Percentiles rank a stretch among this genome's conserved stretches.
phyloP scores from a whole-genome alignment of 2,797 vertebrate species.

The Notamacropus eugenii region DNA sequence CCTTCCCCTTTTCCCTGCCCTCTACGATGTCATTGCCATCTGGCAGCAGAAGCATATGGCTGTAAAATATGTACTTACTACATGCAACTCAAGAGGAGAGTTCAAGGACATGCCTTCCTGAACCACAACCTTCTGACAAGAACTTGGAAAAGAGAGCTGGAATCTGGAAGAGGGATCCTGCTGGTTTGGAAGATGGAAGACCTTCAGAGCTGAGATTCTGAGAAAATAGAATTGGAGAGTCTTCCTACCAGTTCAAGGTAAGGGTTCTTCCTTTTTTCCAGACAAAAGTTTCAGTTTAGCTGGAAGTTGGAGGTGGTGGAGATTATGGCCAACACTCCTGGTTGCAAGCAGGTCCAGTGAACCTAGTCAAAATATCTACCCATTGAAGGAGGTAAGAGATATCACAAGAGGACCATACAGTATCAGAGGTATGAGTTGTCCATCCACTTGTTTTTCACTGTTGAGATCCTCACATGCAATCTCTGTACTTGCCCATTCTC shows the following conservation, averaged over 20 bases:
- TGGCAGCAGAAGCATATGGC: neutral
- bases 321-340: neutral
- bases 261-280: neutral
- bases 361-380: neutral
- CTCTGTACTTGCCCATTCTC: neutral
- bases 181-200: neutral
- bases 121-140: neutral
- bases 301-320: neutral
- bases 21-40: neutral
- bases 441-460: neutral
- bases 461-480: neutral
- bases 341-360: neutral
- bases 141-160: neutral
- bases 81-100: neutral
- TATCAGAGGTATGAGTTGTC: neutral
- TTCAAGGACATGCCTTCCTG: neutral
- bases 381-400: neutral
- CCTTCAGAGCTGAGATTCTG: neutral
- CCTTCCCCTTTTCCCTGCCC: neutral
- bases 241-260: neutral
- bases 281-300: neutral
- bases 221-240: neutral
- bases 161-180: neutral
- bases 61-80: neutral
- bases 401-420: neutral